Conservation (phyloP, 2,888 invertebrate genomes). For the Tenthredo amoena region DNA sequence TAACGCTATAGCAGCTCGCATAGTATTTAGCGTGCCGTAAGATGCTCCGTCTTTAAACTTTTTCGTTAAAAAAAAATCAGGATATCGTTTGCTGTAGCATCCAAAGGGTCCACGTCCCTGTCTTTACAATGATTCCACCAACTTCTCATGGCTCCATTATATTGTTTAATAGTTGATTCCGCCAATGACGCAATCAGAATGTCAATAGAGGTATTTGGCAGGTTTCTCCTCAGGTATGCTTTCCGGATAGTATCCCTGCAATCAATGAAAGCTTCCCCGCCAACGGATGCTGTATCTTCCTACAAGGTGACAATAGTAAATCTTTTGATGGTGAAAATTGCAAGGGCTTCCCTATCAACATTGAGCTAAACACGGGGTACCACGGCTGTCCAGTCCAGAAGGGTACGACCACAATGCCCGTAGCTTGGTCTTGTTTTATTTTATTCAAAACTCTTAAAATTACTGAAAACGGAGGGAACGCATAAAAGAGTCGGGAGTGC, state of each 20-base stretch:
- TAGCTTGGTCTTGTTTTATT: conserved; percentile 58
- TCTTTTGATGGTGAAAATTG: neutral
- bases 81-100: conserved; percentile 7
- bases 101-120: conserved; percentile 54
- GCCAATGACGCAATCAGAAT: neutral
- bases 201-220: conserved; percentile 25
- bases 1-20: neutral
- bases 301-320: conserved; percentile 8
- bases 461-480: conserved; percentile 36
- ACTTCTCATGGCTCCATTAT: neutral
- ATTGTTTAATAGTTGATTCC: neutral
- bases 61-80: conserved; percentile 33
- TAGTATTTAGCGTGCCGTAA: neutral
- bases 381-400: conserved; percentile 30
- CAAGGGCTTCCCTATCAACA: neutral
- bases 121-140: conserved; percentile 49
- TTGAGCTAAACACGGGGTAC: conserved; percentile 15
- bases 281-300: neutral
- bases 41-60: conserved; percentile 29
- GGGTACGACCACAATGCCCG: conserved; percentile 21
- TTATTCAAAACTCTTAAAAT: conserved; percentile 59
- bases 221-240: neutral
- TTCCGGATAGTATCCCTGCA: neutral
- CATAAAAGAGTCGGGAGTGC: conserved; percentile 20
- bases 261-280: neutral